phyloP scores from a whole-genome alignment of 2,888 invertebrate genomes.

The Muschampia plurimacula region DNA sequence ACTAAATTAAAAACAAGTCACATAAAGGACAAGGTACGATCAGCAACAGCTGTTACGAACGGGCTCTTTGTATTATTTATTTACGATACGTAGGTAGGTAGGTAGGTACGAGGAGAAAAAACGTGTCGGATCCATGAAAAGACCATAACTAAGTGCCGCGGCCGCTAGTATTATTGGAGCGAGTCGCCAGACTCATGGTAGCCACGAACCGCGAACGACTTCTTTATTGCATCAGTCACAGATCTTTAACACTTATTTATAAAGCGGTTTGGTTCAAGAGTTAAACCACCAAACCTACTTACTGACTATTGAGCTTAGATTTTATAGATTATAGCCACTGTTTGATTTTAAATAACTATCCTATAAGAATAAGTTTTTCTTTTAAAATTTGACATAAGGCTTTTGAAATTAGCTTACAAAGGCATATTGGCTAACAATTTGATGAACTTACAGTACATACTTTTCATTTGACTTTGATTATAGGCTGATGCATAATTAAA shows the following conservation, averaged over 20 bases:
- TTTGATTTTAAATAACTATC: too few relatives aligned
- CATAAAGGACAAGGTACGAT: background rate
- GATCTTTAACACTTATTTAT: background rate
- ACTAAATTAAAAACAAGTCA: background rate
- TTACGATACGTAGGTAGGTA: background rate
- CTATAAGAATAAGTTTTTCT: too few relatives aligned
- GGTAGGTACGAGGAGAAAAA: background rate
- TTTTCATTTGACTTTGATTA: too few relatives aligned
- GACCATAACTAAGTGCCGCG: constrained; percentile 9
- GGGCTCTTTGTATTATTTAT: background rate
- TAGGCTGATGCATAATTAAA: too few relatives aligned
- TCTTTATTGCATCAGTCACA: background rate
- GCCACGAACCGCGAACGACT: background rate
- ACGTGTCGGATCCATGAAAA: background rate
- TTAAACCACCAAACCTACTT: background rate
- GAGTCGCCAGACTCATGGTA: background rate
- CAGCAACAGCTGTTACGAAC: background rate
- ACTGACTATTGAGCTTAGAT: background rate
- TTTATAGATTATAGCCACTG: too few relatives aligned
- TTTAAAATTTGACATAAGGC: too few relatives aligned
- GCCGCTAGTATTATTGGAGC: background rate
- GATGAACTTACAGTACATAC: too few relatives aligned
- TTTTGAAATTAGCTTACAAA: too few relatives aligned
- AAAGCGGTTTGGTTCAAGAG: background rate
- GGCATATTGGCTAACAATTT: too few relatives aligned